Conservation (phyloP, 64 coral and sea anemone species). For the Montipora efflorescens region DNA sequence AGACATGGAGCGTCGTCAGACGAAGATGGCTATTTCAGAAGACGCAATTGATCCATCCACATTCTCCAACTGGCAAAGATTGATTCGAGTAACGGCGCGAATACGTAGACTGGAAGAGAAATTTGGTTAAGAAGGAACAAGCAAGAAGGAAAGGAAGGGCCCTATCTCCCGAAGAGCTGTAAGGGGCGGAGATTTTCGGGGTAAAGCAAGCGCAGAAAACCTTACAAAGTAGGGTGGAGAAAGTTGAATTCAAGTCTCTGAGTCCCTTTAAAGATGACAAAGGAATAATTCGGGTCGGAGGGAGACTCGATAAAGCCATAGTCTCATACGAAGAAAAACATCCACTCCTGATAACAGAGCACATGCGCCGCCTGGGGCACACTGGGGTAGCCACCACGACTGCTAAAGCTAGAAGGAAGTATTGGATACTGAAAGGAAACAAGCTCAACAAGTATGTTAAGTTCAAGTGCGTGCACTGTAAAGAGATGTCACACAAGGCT, state of each 20-base stretch:
- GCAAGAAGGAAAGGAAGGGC: slow-evolving; percentile 7
- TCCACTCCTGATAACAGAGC: slow-evolving; percentile 10
- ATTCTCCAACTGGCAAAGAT: slow-evolving; percentile 61
- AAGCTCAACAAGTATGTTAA: slow-evolving; percentile 23
- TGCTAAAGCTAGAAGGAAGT: slow-evolving; percentile 3
- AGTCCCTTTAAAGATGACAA: slow-evolving; percentile 48
- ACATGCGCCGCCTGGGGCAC: background rate
- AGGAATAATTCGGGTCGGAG: slow-evolving; percentile 56
- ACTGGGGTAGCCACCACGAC: background rate
- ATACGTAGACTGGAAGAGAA: slow-evolving; percentile 29
- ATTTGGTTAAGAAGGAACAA: slow-evolving; percentile 5
- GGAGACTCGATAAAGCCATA: background rate
- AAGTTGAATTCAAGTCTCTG: slow-evolving; percentile 36
- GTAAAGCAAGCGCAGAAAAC: slow-evolving; percentile 10
- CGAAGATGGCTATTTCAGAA: background rate
- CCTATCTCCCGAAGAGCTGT: slow-evolving; percentile 38
- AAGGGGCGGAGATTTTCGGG: background rate
- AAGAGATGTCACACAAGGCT: background rate
- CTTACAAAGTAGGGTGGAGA: background rate
- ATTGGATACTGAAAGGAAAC: slow-evolving; percentile 22
- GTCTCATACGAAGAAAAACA: slow-evolving; percentile 35
- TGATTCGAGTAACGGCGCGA: slow-evolving; percentile 29
- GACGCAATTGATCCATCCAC: slow-evolving; percentile 6
- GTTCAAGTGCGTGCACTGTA: background rate
- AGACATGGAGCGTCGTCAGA: background rate